Evolutionary conservation across 2,113 vertebrate species (phyloP).

Genomic region (Mirounga angustirostris): DNA sequence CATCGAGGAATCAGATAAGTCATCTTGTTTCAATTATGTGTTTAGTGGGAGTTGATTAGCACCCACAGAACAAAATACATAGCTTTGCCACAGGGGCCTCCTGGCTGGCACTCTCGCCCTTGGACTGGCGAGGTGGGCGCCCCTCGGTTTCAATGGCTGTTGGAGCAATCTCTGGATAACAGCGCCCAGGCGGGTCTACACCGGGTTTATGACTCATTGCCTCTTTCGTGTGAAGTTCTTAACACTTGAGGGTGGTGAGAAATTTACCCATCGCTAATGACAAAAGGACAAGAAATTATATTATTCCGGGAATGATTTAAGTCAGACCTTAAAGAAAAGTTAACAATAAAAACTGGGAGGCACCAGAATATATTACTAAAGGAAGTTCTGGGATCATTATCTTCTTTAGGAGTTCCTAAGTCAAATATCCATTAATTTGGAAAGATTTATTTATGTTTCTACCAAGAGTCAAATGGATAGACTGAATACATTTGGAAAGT

Average conservation of each 20-base stretch:
- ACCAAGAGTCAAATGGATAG: not conserved
- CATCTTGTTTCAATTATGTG: not conserved
- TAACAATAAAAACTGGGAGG: not conserved
- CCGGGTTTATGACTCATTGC: not conserved
- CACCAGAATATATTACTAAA: not conserved
- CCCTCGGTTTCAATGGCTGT: not conserved
- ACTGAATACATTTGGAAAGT: not conserved
- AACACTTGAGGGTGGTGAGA: not conserved
- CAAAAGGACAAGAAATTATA: not conserved
- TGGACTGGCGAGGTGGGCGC: not conserved
- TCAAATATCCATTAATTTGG: not conserved
- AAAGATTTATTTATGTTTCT: conserved; percentile 34
- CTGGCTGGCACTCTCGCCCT: not conserved
- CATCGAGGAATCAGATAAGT: not conserved
- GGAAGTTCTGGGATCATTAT: conserved; percentile 33
- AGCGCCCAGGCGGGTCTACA: not conserved
- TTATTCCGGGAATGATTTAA: not conserved
- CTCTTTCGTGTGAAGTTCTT: conserved; percentile 16
- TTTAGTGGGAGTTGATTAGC: not conserved
- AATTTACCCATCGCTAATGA: not conserved
- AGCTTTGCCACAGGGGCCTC: not conserved
- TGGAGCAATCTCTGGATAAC: not conserved
- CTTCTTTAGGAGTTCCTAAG: not conserved
- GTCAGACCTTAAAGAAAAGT: not conserved
- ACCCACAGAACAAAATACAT: not conserved